These are phyloP conservation scores for Drosophila neonasuta DNA, from an alignment of 2,888 invertebrate genomes.

Conservation along the genomic window DNA sequence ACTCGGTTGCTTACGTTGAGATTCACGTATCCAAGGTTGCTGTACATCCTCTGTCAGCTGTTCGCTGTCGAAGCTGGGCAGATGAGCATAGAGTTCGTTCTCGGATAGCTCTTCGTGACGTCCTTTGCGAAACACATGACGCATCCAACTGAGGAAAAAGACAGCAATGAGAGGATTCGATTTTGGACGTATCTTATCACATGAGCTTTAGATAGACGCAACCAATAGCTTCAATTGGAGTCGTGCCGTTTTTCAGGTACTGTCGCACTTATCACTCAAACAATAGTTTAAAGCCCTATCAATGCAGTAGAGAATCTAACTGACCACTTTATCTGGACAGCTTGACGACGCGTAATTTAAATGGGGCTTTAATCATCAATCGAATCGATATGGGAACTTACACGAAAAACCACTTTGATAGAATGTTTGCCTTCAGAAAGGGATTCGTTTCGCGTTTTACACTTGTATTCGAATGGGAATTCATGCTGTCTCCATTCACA, in stretches of 20 bases:
- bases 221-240: neutral
- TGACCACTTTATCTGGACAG: slow-evolving; percentile 27
- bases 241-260: slow-evolving; percentile 20
- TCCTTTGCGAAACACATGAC: slow-evolving; percentile 74
- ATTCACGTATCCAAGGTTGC: slow-evolving; percentile 81
- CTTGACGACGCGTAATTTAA: slow-evolving; percentile 12
- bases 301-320: neutral
- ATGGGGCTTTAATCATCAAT: slow-evolving; percentile 23
- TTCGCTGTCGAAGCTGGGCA: slow-evolving; percentile 83
- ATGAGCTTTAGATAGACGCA: neutral
- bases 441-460: slow-evolving; percentile 84
- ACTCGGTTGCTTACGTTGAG: slow-evolving; percentile 77
- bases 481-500: slow-evolving; percentile 45
- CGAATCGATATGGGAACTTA: slow-evolving; percentile 82
- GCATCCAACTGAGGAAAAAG: slow-evolving; percentile 71
- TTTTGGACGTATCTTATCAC: slow-evolving; percentile 16
- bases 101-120: slow-evolving; percentile 61
- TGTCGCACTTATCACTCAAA: neutral
- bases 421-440: slow-evolving; percentile 84
- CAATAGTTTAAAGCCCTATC: slow-evolving; percentile 4
- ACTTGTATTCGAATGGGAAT: slow-evolving; percentile 53
- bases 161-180: slow-evolving; percentile 1
- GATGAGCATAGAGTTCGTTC: slow-evolving; percentile 73
- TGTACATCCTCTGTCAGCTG: slow-evolving; percentile 82
- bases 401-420: slow-evolving; percentile 87